phyloP scores from a whole-genome alignment of 2,888 invertebrate species.

The Apotomis capreana region DNA sequence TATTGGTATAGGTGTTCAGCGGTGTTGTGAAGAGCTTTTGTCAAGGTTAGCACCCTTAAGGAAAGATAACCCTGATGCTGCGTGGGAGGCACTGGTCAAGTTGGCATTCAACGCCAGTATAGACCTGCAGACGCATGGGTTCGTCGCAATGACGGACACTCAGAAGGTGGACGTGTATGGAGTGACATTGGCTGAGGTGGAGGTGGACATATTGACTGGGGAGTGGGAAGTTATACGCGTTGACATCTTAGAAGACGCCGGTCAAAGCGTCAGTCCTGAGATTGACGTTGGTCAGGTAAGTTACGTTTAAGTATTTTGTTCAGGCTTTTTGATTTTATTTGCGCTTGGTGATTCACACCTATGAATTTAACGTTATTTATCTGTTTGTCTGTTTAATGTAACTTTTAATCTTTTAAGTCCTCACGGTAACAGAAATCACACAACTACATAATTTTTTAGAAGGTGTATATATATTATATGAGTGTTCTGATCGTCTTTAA shows the following conservation, averaged over 20 bases:
- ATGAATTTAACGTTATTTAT: no score
- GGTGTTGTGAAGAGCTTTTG: constrained; percentile 75
- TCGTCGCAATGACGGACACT: constrained; percentile 58
- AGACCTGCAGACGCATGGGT: constrained; percentile 66
- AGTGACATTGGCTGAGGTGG: constrained; percentile 85
- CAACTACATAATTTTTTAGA: no score
- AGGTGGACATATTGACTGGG: constrained; percentile 89
- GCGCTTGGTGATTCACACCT: no score
- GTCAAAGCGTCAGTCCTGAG: constrained; percentile 85
- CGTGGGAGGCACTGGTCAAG: constrained; percentile 80
- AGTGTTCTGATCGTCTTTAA: neutral
- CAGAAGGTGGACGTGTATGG: constrained; percentile 76
- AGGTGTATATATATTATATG: no score
- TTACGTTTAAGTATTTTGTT: neutral
- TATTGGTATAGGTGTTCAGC: constrained; percentile 80
- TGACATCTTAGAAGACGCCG: constrained; percentile 87
- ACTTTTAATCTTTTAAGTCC: no score
- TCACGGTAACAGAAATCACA: no score
- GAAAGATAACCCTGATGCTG: constrained; percentile 68
- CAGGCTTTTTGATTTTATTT: neutral
- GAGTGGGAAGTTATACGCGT: constrained; percentile 85
- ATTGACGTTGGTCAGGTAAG: constrained; percentile 86
- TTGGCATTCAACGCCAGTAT: constrained; percentile 69
- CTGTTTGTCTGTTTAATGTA: no score
- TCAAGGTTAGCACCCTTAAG: constrained; percentile 74